Evolutionary conservation across 2,888 invertebrate species (phyloP), one percentile per base, ranked within the genome.

Genomic region (Epiblema foenella): DNA sequence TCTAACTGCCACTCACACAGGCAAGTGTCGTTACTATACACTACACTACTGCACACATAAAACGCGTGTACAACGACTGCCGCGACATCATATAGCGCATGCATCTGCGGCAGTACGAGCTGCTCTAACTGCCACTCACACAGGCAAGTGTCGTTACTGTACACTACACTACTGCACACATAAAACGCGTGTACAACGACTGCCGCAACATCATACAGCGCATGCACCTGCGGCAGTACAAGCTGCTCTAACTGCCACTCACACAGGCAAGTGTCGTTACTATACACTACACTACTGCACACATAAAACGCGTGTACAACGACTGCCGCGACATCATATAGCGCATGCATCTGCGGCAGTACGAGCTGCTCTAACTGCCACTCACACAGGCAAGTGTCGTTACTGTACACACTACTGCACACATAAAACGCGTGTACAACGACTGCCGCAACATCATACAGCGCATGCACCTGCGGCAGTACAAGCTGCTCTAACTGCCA

Each of bases 371-470:
- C 97, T 99, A 98, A 93, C 90, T 80, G 76, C 24, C 20, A 39
- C 65, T 56, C 42, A 54, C 52, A 65, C 42, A 54, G 54, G 66
- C 99, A 99, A 95, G 99, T 99, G 15, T 11, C 33, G 10, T 17
- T 15, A 2, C 51, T 51, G n/a, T n/a, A n/a, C 24, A 24, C 24
- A 24, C 24, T 24, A 24, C 24, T 24, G n/a, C n/a, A n/a, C n/a
- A n/a, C n/a, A n/a, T n/a, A n/a, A n/a, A n/a, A n/a, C n/a, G n/a
- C n/a, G n/a, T 24, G 24, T 24, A 99, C 96, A 99, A 99, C 95
- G 99, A 99, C 96, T 98, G 99, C 95, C 98, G 99, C 90, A 99
- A 99, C 96, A 99, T 99, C 95, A 99, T 99, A 89, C 99, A 99
- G 95, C 98, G 99, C 95, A 99, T 99, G 98, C 99, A 99, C 95